A percentile compares a stretch with the other conserved stretches of the same genome.
Evolutionary conservation across 2,888 invertebrate species (phyloP).

Genomic region (Tuberolachnus salignus): DNA sequence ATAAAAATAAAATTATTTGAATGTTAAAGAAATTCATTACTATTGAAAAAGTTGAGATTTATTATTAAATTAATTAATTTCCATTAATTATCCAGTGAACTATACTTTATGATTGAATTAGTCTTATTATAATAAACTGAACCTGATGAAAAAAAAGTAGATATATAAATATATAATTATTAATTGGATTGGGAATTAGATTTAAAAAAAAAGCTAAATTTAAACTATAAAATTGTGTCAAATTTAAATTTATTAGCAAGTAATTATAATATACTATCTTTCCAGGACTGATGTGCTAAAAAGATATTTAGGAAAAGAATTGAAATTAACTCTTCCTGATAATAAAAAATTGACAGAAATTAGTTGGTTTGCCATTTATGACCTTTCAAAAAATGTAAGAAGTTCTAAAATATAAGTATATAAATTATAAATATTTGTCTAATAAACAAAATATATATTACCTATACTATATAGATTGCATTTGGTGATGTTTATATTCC

Average conservation of each 20-base stretch:
- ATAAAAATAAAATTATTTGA: neutral
- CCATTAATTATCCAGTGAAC: too few species aligned
- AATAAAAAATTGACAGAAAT: constrained; percentile 84
- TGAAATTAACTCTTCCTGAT: constrained; percentile 81
- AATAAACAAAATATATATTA: constrained; percentile 1
- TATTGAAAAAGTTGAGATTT: neutral
- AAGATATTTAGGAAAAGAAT: constrained; percentile 84
- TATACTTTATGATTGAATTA: neutral
- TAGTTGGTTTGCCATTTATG: constrained; percentile 89
- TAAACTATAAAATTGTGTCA: neutral
- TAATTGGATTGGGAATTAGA: too few species aligned
- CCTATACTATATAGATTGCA: constrained; percentile 67
- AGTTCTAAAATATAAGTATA: neutral
- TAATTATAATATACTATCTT: constrained; percentile 20
- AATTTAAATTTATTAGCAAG: neutral
- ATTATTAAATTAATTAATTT: too few species aligned
- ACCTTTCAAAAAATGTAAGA: constrained; percentile 75
- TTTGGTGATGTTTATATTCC: constrained; percentile 90
- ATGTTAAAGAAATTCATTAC: neutral
- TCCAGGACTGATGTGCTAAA: constrained; percentile 81
- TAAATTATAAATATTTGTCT: neutral
- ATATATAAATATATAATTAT: too few species aligned
- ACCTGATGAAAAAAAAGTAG: too few species aligned
- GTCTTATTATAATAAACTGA: too few species aligned
- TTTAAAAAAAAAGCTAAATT: too few species aligned